Base-by-base conservation (phyloP, 2,888 invertebrate genomes). In the Tetanocera ferruginea region DNA sequence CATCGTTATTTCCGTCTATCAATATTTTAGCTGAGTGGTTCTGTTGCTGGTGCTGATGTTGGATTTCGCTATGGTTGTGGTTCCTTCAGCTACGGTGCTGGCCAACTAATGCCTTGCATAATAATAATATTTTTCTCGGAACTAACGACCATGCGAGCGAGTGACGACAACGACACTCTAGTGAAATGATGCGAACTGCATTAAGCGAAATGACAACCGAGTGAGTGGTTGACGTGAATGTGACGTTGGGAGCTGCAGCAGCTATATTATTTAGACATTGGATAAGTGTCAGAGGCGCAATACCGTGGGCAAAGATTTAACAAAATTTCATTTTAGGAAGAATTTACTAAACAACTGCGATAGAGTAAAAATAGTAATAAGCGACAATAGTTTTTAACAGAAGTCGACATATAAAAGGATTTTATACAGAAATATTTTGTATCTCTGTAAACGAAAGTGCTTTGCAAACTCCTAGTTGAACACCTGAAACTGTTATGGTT, bases 1-100 rank as follows among this genome's bases (percentile, higher is more conserved):
- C 76, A 76, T 70, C 62, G 25, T 49, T 76, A 55, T 60, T 70
- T 76, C 70, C 70, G 69, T 76, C 70, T 14, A 69, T 76, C 76
- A 76, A 76, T 76, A 76, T 76, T 69, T 70, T 62, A 62, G 57
- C 28, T 69, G 52, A 67, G 55, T 66, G 74, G 51, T 55, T 55
- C 34, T 51, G 49, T 19, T 23, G 11, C 34, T 60, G 25, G 57
- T 14, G 57, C 57, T 60, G 64, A 31, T 52, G 25, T 23, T 69
- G 25, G 28, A 49, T 28, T 52, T 49, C 49, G 9, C 34, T 19
- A 17, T 37, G 62, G 14, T 62, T 62, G 19, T n/a, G 60, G n/a
- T 52, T 51, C 51, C 8, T 3, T 5, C n/a, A 34, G 34, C 37
- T 57, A 19, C 43, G 28, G 43, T 25, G 23, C 37, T 51, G 37